Evolutionary conservation across 1,140 invertebrate species (phyloP).

Genomic region (Pentalonia nigronervosa): DNA sequence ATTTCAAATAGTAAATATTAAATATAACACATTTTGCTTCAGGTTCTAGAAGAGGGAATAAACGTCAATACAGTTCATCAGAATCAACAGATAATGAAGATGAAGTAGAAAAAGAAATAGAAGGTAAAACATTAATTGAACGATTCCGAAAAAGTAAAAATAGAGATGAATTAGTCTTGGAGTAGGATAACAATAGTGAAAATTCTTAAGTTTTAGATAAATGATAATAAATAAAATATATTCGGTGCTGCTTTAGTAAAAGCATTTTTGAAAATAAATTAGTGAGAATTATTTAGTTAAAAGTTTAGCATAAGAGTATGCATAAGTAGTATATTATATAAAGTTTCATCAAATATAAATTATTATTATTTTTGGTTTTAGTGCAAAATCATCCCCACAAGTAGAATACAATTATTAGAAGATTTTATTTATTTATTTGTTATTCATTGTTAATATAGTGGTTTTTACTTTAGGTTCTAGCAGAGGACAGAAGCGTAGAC

Average conservation of each 20-base stretch:
- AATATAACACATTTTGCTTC: neutral
- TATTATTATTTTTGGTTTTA: neutral
- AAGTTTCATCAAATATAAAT: neutral
- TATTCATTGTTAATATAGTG: neutral
- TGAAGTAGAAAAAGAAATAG: slow-evolving; percentile 59
- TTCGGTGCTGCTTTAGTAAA: too few relatives aligned
- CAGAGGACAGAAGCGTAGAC: slow-evolving; percentile 60
- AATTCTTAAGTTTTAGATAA: neutral
- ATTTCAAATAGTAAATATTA: neutral
- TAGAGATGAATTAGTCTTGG: neutral
- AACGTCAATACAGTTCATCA: neutral
- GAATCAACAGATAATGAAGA: neutral
- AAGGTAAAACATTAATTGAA: slow-evolving; percentile 67
- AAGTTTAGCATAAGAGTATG: neutral
- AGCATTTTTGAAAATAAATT: too few relatives aligned
- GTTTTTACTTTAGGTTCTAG: slow-evolving; percentile 61
- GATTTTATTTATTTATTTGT: neutral
- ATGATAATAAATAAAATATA: neutral
- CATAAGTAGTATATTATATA: neutral
- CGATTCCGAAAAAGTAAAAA: slow-evolving; percentile 65
- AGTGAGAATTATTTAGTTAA: neutral
- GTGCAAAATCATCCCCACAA: neutral
- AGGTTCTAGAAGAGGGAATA: slow-evolving; percentile 39
- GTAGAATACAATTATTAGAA: neutral
- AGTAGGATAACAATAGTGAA: neutral